Conservation (phyloP, 2,113 vertebrate genomes). For the Astur gentilis region DNA sequence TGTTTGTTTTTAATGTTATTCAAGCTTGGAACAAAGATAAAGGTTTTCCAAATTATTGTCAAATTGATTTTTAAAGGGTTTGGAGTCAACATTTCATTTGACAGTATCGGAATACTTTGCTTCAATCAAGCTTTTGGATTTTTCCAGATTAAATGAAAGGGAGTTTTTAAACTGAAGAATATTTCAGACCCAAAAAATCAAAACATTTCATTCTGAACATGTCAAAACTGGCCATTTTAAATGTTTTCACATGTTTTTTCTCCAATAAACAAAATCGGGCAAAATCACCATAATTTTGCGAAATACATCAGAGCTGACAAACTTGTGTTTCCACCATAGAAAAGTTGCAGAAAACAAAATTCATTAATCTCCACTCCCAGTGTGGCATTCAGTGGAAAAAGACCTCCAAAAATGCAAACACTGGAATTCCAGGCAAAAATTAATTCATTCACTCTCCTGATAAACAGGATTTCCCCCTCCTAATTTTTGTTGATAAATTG, state of each 20-base stretch:
- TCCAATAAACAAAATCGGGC: conserved; percentile 16
- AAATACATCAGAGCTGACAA: not conserved
- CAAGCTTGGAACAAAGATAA: conserved; percentile 40
- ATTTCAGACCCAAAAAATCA: conserved; percentile 46
- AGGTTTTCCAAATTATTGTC: conserved; percentile 50
- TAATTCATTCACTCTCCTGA: not conserved
- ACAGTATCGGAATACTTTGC: not conserved
- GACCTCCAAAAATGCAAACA: not conserved
- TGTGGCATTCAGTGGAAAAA: not conserved
- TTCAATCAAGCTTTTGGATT: conserved; percentile 36
- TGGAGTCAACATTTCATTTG: conserved; percentile 19
- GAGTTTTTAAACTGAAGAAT: conserved; percentile 53
- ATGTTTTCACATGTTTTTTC: not conserved
- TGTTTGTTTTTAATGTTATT: conserved; percentile 37
- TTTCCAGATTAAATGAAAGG: conserved; percentile 35
- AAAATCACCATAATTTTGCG: conserved; percentile 12
- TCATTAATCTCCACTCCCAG: not conserved
- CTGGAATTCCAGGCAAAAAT: not conserved
- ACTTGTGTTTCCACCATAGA: not conserved
- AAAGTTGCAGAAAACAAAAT: not conserved
- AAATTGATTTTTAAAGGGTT: conserved; percentile 54
- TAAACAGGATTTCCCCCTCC: not conserved
- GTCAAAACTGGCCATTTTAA: conserved; percentile 61
- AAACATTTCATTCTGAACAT: conserved; percentile 57
- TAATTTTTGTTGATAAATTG: not conserved